Evolutionary conservation across 2,797 vertebrate species (phyloP).

Genomic region (Mus caroli): DNA sequence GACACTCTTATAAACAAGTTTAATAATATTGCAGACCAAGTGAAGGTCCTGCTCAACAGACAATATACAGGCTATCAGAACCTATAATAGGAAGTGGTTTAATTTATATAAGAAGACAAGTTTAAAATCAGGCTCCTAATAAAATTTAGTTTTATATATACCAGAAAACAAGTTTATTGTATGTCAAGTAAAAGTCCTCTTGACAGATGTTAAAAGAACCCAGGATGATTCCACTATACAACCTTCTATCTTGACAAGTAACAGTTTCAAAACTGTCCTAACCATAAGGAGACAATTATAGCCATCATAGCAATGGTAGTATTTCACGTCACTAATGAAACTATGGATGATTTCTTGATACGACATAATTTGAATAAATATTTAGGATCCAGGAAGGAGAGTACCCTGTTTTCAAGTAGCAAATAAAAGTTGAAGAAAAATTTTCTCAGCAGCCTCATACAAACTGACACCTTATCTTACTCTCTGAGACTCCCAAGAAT

Average conservation of each 20-base stretch:
- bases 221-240: background rate
- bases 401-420: background rate
- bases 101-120: background rate
- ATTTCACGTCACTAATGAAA: slow-evolving; percentile 49
- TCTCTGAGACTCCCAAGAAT: background rate
- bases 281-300: background rate
- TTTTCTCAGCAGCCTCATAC: background rate
- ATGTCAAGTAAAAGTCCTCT: slow-evolving; percentile 51
- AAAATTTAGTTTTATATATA: background rate
- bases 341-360: slow-evolving; percentile 8
- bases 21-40: background rate
- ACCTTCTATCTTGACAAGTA: background rate
- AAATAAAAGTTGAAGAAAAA: background rate
- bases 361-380: slow-evolving; percentile 52
- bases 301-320: background rate
- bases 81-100: background rate
- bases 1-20: background rate
- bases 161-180: background rate
- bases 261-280: slow-evolving; percentile 27
- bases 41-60: slow-evolving; percentile 37
- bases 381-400: background rate
- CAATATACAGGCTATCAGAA: background rate
- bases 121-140: background rate
- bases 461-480: slow-evolving; percentile 43
- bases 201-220: background rate